phyloP scores from a whole-genome alignment of 2,888 invertebrate genomes.

The Polyommatus icarus region DNA sequence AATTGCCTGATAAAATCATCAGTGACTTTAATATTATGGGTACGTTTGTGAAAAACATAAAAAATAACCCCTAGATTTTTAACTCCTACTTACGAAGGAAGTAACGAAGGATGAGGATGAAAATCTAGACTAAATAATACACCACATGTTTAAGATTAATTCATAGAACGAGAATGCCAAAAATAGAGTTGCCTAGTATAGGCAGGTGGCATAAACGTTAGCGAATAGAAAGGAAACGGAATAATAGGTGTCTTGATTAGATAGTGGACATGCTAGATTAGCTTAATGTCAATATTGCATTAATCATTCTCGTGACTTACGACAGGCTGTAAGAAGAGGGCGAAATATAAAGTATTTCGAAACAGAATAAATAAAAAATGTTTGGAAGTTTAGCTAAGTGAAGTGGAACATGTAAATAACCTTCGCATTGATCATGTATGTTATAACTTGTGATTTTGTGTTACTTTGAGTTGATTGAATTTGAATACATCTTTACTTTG shows the following conservation, averaged over 20 bases:
- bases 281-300: background rate
- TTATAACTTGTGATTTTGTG: too few species aligned
- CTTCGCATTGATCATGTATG: too few species aligned
- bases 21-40: too few species aligned
- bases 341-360: background rate
- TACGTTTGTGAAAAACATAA: too few species aligned
- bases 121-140: background rate
- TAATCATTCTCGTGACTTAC: background rate
- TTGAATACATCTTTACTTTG: too few species aligned
- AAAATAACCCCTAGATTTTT: too few species aligned
- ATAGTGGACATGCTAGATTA: background rate
- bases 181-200: background rate
- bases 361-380: too few species aligned
- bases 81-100: too few species aligned
- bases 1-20: too few species aligned
- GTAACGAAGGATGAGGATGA: background rate
- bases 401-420: too few species aligned
- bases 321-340: background rate
- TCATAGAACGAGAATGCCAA: background rate
- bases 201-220: background rate
- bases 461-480: too few species aligned
- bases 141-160: background rate
- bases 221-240: conserved; percentile 11
- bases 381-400: too few species aligned
- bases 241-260: conserved; percentile 18